These are phyloP conservation scores for Ctenochaetus hawaiiensis DNA, from an alignment of 2,797 vertebrate genomes.

Conservation along the genomic window DNA sequence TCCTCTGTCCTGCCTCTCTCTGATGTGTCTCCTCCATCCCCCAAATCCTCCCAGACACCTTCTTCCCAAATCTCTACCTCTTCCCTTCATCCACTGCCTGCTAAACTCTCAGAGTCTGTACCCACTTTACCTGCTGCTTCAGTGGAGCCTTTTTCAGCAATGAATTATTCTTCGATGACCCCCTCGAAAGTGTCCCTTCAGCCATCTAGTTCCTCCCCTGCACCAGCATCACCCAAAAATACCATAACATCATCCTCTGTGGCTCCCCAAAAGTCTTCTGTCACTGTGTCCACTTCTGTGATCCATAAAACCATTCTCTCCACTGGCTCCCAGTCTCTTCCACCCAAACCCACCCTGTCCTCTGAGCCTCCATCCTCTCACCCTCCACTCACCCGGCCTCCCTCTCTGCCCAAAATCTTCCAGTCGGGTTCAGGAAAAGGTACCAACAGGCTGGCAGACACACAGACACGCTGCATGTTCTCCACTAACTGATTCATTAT, in stretches of 20 bases:
- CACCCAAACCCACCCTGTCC: slow-evolving; percentile 18
- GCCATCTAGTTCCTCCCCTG: slow-evolving; percentile 1
- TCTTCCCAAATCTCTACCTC: slow-evolving; percentile 9
- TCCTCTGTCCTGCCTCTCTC: slow-evolving; percentile 23
- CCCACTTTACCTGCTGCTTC: slow-evolving; percentile 12
- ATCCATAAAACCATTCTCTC: slow-evolving; percentile 27
- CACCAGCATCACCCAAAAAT: slow-evolving; percentile 14
- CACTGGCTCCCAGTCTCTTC: slow-evolving; percentile 29
- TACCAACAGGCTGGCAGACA: slow-evolving; percentile 59
- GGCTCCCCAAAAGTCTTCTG: slow-evolving; percentile 17
- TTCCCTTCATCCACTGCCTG: slow-evolving; percentile 4
- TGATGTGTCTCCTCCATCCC: slow-evolving; percentile 30
- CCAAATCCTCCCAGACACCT: background rate
- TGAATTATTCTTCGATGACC: slow-evolving; percentile 9
- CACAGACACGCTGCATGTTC: slow-evolving; percentile 41
- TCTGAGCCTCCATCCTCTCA: slow-evolving; percentile 35
- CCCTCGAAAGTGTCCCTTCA: slow-evolving; percentile 1
- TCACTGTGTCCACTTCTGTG: slow-evolving; percentile 28
- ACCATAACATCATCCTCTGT: slow-evolving; percentile 36
- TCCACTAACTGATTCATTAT: slow-evolving; percentile 26
- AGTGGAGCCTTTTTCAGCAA: background rate
- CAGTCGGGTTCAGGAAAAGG: slow-evolving; percentile 81
- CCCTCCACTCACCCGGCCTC: slow-evolving; percentile 67
- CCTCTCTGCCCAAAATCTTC: slow-evolving; percentile 86
- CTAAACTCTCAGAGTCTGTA: slow-evolving; percentile 21